Evolutionary conservation across 2,888 invertebrate species (phyloP).

Genomic region (Epirrhoe tristata): DNA sequence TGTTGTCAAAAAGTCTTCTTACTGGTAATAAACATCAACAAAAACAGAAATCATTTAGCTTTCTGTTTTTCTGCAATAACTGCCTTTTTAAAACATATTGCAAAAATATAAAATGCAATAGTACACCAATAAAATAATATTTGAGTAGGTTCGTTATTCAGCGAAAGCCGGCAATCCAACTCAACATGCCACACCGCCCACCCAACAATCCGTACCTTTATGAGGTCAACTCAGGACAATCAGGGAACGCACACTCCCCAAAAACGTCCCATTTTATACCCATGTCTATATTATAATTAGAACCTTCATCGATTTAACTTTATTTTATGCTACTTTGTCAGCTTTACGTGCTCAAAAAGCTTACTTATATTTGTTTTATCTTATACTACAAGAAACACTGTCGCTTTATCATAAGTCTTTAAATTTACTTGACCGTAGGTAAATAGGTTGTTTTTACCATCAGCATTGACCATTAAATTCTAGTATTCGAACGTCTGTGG

Average conservation of each 20-base stretch:
- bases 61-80: neutral
- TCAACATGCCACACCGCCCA: slow-evolving; percentile 7
- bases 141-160: slow-evolving; percentile 7
- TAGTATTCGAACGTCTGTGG: neutral
- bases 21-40: no score
- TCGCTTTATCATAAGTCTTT: neutral
- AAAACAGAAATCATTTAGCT: no score
- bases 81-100: neutral
- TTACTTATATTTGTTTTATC: neutral
- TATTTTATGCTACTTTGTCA: neutral
- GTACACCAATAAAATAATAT: slow-evolving; percentile 1
- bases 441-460: neutral
- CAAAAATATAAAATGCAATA: neutral
- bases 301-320: slow-evolving; percentile 2
- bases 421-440: neutral
- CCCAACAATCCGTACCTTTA: slow-evolving; percentile 23
- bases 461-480: neutral
- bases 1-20: neutral
- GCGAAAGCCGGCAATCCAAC: slow-evolving; percentile 4
- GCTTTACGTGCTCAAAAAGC: neutral
- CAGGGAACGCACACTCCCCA: slow-evolving; percentile 20
- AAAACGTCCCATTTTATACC: slow-evolving; percentile 11
- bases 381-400: neutral
- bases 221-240: slow-evolving; percentile 18
- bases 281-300: slow-evolving; percentile 12